These are phyloP conservation scores for Carcina quercana DNA, from an alignment of 2,888 invertebrate species.

Conservation along the genomic window DNA sequence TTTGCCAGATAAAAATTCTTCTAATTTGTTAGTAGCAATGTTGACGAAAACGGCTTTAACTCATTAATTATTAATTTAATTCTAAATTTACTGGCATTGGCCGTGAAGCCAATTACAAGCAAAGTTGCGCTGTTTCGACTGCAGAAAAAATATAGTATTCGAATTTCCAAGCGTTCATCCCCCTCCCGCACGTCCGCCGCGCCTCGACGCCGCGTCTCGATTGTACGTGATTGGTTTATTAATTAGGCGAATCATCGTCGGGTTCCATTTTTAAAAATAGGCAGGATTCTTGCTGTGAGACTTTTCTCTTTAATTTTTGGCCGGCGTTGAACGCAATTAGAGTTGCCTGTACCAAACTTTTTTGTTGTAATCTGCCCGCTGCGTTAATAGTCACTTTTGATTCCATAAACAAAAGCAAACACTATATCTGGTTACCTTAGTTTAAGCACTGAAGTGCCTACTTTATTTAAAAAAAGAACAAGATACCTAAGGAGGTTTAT, in stretches of 20 bases:
- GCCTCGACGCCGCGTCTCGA: slow-evolving; percentile 71
- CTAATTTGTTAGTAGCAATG: background rate
- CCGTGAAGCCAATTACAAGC: slow-evolving; percentile 69
- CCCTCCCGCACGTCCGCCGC: slow-evolving; percentile 72
- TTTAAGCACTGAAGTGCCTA: slow-evolving; percentile 36
- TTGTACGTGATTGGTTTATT: slow-evolving; percentile 75
- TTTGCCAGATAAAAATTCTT: slow-evolving; percentile 1
- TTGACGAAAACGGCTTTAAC: slow-evolving; percentile 17
- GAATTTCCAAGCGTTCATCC: slow-evolving; percentile 71
- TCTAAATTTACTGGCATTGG: slow-evolving; percentile 52
- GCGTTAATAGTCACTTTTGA: slow-evolving; percentile 47
- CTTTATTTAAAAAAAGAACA: too few relatives aligned
- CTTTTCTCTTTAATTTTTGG: slow-evolving; percentile 71
- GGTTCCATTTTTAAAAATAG: slow-evolving; percentile 72
- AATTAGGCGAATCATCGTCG: slow-evolving; percentile 72
- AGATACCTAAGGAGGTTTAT: too few relatives aligned
- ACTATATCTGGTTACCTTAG: slow-evolving; percentile 34
- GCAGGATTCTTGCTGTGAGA: slow-evolving; percentile 70
- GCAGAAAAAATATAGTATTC: slow-evolving; percentile 71
- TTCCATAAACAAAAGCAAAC: too few relatives aligned
- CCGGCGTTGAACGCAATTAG: slow-evolving; percentile 70
- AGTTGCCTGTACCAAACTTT: slow-evolving; percentile 51
- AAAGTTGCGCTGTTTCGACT: slow-evolving; percentile 60
- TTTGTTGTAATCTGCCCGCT: slow-evolving; percentile 55
- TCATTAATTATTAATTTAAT: slow-evolving; percentile 49